Evolutionary conservation across 1,140 invertebrate species (phyloP).

Genomic region (Drosophila chauvacae): DNA sequence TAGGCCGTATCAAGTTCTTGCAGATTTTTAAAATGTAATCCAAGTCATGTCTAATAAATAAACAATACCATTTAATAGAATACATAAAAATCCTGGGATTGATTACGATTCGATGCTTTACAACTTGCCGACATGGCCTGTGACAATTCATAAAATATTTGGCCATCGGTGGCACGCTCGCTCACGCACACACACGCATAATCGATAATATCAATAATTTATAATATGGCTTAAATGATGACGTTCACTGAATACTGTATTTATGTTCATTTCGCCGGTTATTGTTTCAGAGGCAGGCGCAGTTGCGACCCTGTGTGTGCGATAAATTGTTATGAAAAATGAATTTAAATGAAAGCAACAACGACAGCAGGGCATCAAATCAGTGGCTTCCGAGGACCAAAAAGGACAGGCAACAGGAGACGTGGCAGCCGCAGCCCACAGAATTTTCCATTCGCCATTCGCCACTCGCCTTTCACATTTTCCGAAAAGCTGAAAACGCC

Average conservation of each 20-base stretch:
- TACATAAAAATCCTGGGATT: background rate
- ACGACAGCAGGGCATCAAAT: constrained; percentile 40
- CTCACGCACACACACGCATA: constrained; percentile 3
- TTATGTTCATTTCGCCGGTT: constrained; percentile 37
- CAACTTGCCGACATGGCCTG: background rate
- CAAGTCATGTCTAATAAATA: background rate
- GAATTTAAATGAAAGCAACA: constrained; percentile 60
- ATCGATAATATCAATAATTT: constrained; percentile 58
- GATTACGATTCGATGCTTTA: constrained; percentile 10
- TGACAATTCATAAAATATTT: constrained; percentile 24
- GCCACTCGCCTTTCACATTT: constrained; percentile 21
- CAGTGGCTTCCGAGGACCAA: constrained; percentile 35
- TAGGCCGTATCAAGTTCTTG: too few relatives aligned
- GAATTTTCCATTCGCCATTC: constrained; percentile 18
- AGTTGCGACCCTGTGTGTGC: constrained; percentile 30
- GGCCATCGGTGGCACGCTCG: constrained; percentile 13
- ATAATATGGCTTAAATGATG: constrained; percentile 53
- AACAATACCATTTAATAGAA: background rate
- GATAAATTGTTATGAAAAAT: constrained; percentile 67
- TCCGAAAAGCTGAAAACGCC: constrained; percentile 22
- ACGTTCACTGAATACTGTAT: constrained; percentile 51
- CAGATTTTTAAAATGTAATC: too few relatives aligned
- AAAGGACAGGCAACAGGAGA: constrained; percentile 17
- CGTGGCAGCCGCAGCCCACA: background rate
- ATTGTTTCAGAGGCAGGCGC: constrained; percentile 22